Conservation (phyloP, 2,797 vertebrate species). For the Oryzias dopingdopingensis region DNA sequence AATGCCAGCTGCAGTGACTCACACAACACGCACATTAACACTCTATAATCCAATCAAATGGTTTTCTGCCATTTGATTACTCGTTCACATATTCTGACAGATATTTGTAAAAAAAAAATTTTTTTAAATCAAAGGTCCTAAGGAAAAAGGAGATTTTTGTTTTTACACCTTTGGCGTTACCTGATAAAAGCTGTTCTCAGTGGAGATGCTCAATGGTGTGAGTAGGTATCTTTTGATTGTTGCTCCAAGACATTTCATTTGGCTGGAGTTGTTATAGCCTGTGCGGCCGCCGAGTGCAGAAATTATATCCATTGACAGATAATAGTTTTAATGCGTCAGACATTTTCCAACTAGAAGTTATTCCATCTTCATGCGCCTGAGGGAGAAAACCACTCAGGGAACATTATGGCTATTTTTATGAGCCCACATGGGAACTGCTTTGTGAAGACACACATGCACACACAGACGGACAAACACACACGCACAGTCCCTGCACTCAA, state of each 20-base stretch:
- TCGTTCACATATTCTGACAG: too few species aligned
- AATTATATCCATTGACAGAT: slow-evolving; percentile 3
- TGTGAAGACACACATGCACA: slow-evolving; percentile 8
- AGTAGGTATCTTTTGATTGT: background rate
- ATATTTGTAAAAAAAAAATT: too few species aligned
- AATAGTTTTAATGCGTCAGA: slow-evolving; percentile 10
- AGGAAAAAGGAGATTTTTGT: too few species aligned
- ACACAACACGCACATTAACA: too few species aligned
- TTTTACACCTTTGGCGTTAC: too few species aligned
- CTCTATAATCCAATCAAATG: too few species aligned
- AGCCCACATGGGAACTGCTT: slow-evolving; percentile 10
- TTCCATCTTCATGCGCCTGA: slow-evolving; percentile 22
- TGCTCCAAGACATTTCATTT: background rate
- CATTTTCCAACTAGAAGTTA: slow-evolving; percentile 28
- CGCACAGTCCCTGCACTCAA: slow-evolving; percentile 3
- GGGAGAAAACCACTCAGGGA: slow-evolving; percentile 44
- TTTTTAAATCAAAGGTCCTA: too few species aligned
- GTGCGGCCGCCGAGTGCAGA: background rate
- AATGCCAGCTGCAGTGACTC: too few species aligned
- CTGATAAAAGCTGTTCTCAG: too few species aligned
- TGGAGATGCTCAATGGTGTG: background rate
- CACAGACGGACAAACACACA: background rate
- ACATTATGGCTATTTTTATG: slow-evolving; percentile 40
- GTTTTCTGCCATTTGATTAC: too few species aligned
- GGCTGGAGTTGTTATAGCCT: slow-evolving; percentile 1